A percentile compares a stretch with the other conserved stretches of the same genome.
These are phyloP conservation scores for Papilio xuthus DNA, from an alignment of 1,140 invertebrate genomes.

Conservation along the genomic window DNA sequence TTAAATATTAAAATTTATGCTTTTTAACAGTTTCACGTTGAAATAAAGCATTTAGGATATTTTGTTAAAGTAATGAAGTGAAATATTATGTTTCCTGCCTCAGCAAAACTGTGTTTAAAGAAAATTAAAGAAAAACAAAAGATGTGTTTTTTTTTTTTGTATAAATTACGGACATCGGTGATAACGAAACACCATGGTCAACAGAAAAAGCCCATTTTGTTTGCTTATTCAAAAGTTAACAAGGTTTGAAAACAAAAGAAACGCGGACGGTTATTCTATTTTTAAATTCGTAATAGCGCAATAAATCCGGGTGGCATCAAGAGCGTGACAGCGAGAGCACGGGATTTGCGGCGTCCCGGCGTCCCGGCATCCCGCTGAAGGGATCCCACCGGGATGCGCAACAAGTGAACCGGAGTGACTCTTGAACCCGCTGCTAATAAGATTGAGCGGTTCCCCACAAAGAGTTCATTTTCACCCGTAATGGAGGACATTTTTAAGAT, in stretches of 20 bases:
- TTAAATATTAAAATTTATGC: constrained; percentile 35
- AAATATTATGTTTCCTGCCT: constrained; percentile 2
- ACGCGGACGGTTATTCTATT: neutral
- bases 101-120: neutral
- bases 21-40: constrained; percentile 19
- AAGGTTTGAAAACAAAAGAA: neutral
- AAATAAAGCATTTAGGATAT: constrained; percentile 19
- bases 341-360: constrained; percentile 48
- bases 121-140: neutral
- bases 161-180: neutral
- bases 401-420: constrained; percentile 47
- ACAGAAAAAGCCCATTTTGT: too few relatives aligned
- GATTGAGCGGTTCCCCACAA: constrained; percentile 36
- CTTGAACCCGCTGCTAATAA: constrained; percentile 46
- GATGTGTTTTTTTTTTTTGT: neutral
- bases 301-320: constrained; percentile 31
- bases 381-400: constrained; percentile 41
- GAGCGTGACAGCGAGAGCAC: constrained; percentile 23
- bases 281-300: constrained; percentile 14
- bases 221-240: neutral
- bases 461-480: constrained; percentile 22
- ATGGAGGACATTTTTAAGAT: constrained; percentile 18
- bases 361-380: constrained; percentile 42
- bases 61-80: neutral
- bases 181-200: too few relatives aligned